Base-by-base conservation (phyloP, 2,113 vertebrate species). In the Melanostigma gelatinosum region DNA sequence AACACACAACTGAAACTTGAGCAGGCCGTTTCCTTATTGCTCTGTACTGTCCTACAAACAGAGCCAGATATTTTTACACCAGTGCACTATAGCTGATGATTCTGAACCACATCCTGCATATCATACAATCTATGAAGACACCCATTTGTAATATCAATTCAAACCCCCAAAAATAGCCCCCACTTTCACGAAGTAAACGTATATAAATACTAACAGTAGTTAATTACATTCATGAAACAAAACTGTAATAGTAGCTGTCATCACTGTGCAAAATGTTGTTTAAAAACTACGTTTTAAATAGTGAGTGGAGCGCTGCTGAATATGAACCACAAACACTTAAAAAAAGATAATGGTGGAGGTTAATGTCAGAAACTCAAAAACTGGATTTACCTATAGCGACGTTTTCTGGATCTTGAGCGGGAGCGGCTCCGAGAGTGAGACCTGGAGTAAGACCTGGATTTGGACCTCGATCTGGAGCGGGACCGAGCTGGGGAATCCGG, bases 401-500 rank as follows among this genome's bases (percentile, higher is more conserved):
- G 97, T 13, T 99, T 99, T 32, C 98, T 96, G 1, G 97, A 98
- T 7, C 97, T 96, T 7, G 97, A 99, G 16, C 97, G 92, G 0
- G 98, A 99, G 6, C 95, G 96, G 85, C 96, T 99, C 27, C 97
- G 95, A 18, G 98, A 98, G 11, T 95, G 96, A 63, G 98, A 99
- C 1, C 98, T 97, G 0, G 97, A 96, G 90, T 97, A 97, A n/a
- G 98, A 98, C 0, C 97, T 96, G 18, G 97, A 98, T 7, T 96
- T 95, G 1, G 98, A 97, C 0, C 95, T 95, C 0, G 97, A 99
- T 87, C 96, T 96, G 77, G 98, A 98, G 4, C 96, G 95, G 67
- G 97, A 97, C 4, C 95, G 95, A 58, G 96, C 96, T 3, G 97
- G 97, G 38, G 98, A 98, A 88, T 96, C 97, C 42, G 95, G 96